phyloP scores from a whole-genome alignment of 1,140 invertebrate genomes.

The Sycobia sp. region DNA sequence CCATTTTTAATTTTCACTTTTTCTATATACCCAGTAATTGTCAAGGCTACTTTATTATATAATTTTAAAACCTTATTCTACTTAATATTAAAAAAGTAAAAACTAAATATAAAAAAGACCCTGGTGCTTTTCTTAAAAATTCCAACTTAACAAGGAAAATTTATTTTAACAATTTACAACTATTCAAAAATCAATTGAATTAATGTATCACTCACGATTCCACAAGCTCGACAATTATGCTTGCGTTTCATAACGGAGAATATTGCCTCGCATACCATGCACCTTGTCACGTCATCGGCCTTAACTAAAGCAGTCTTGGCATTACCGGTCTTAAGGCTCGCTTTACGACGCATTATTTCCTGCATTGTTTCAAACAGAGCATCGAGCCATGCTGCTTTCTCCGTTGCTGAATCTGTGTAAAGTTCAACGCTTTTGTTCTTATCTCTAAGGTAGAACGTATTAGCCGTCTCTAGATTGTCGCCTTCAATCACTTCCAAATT shows the following conservation, averaged over 20 bases:
- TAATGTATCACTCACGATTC: conserved; percentile 64
- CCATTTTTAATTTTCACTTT: too few species aligned
- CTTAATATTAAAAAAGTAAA: too few species aligned
- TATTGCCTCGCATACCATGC: conserved; percentile 73
- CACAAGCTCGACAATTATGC: conserved; percentile 79
- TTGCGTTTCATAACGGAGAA: conserved; percentile 77
- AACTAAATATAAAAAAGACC: too few species aligned
- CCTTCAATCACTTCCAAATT: conserved; percentile 69
- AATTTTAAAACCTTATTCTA: too few species aligned
- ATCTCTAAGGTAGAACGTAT: conserved; percentile 73
- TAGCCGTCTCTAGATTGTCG: conserved; percentile 66
- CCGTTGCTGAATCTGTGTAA: conserved; percentile 58
- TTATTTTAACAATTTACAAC: too few species aligned
- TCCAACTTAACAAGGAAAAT: too few species aligned
- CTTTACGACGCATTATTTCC: conserved; percentile 64
- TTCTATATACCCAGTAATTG: too few species aligned
- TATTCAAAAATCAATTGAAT: too few species aligned
- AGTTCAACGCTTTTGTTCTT: conserved; percentile 63
- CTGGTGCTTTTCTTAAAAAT: too few species aligned
- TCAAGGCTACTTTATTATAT: too few species aligned
- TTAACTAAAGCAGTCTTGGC: conserved; percentile 69
- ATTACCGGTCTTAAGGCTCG: conserved; percentile 61
- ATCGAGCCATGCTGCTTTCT: conserved; percentile 72
- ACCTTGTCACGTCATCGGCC: conserved; percentile 73
- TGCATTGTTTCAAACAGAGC: conserved; percentile 69